Percentiles rank a stretch among this genome's conserved stretches.
Conservation (phyloP, 2,888 invertebrate species). For the Drosophila rubida region DNA sequence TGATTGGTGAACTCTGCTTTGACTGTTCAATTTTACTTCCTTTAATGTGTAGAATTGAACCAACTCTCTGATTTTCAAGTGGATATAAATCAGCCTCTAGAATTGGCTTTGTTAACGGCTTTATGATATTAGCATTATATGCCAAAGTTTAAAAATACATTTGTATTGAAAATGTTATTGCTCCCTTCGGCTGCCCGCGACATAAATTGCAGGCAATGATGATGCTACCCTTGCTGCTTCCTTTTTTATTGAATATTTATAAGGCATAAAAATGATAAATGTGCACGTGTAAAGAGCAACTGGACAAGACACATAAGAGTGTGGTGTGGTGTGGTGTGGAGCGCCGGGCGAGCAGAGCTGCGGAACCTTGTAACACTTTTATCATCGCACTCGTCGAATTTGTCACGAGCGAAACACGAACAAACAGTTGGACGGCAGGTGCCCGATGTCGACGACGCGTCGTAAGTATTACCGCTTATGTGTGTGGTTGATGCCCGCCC, state of each 20-base stretch:
- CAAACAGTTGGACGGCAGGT: constrained; percentile 16
- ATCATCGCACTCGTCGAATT: constrained; percentile 25
- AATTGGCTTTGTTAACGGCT: background rate
- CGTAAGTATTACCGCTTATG: constrained; percentile 27
- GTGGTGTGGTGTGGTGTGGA: too few species aligned
- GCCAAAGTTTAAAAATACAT: background rate
- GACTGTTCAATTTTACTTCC: too few species aligned
- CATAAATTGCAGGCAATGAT: background rate
- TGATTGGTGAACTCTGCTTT: too few species aligned
- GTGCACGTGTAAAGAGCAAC: background rate
- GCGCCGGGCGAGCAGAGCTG: constrained; percentile 16
- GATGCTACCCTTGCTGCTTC: background rate
- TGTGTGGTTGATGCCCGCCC: constrained; percentile 22
- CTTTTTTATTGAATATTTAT: background rate
- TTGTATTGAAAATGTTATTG: background rate
- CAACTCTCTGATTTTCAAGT: too few species aligned
- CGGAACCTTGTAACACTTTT: constrained; percentile 61
- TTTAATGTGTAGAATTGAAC: too few species aligned
- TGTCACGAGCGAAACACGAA: constrained; percentile 24
- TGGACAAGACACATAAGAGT: background rate
- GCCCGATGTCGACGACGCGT: background rate
- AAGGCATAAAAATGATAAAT: background rate
- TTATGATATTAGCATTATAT: too few species aligned
- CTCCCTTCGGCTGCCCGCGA: background rate
- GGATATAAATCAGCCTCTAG: background rate